A percentile compares a stretch with the other conserved stretches of the same genome.
Conservation (phyloP, 2,888 invertebrate genomes). For the Eupithecia tripunctaria region DNA sequence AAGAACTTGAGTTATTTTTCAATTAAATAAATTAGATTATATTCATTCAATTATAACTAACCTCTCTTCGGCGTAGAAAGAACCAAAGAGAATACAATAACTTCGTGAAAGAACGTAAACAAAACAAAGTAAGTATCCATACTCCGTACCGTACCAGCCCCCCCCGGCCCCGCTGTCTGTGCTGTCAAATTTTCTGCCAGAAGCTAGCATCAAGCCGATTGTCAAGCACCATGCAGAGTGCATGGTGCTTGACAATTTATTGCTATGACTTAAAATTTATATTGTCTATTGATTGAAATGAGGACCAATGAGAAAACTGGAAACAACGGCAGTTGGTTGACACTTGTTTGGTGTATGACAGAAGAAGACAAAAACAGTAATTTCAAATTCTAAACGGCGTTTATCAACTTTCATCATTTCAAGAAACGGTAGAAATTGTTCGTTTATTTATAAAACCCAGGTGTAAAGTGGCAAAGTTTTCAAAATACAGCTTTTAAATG, state of each 20-base stretch:
- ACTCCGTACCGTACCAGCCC: background rate
- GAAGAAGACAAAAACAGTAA: conserved; percentile 48
- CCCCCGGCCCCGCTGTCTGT: too few species aligned
- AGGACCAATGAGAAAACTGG: background rate
- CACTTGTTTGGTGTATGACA: conserved; percentile 14
- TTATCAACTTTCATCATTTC: conserved; percentile 51
- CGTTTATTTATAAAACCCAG: conserved; percentile 45
- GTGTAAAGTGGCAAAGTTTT: conserved; percentile 25
- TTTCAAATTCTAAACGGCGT: conserved; percentile 76
- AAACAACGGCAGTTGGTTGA: background rate
- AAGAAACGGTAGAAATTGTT: conserved; percentile 58
- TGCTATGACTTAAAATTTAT: too few species aligned
- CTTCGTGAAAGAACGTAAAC: background rate
- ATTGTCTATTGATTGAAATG: conserved; percentile 3
- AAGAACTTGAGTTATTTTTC: background rate
- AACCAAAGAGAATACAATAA: too few species aligned
- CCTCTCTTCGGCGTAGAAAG: background rate
- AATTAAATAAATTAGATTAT: background rate
- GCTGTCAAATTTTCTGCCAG: too few species aligned
- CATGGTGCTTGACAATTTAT: too few species aligned
- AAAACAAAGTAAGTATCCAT: background rate
- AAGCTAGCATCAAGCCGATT: background rate
- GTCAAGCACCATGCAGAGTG: background rate
- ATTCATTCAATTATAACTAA: background rate
- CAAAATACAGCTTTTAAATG: conserved; percentile 27